Evolutionary conservation across 2,113 vertebrate species (phyloP), one percentile per base, ranked within the genome.

Genomic region (Genyomyrus donnyi): DNA sequence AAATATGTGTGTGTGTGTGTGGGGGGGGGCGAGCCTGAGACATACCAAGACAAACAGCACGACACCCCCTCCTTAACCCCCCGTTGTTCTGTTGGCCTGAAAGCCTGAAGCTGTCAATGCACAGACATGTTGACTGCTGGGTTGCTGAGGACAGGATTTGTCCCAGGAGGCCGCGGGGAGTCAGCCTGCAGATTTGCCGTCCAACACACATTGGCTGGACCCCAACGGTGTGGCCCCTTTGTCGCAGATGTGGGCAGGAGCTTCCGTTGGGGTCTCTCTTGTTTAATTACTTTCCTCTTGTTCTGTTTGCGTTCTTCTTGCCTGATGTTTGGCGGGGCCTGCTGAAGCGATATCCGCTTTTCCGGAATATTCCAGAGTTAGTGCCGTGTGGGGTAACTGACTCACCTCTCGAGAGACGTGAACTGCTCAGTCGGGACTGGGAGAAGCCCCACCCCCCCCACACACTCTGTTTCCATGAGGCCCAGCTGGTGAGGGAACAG

Each of bases 291-390:
- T 39, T 77, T 39, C 31, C 50, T 53, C 50, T 53, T 56, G n/a
- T 35, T 52, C n/a, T 87, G 46, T 35, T 53, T 87, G 39, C 17
- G 8, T 48, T 85, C 19, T 87, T 27, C n/a, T 27, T 10, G 15
- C 48, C 50, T 35, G 49, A 52, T 52, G 46, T 53, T 52, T 53
- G 45, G 15, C 6, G 7, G 53, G 49, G 50, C 27, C 85, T 87
- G 49, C 85, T 53, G 35, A 56, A 52, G 50, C 11, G 48, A 87
- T 53, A 87, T 87, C 49, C 50, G 48, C 15, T 31, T 13, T 53
- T 87, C 56, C 62, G 70, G 88, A 77, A 89, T 27, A 53, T 89
- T 89, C 66, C 35, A 84, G 74, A 84, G 77, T 53, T 39, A 89
- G 49, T 62, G 50, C 35, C 1, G 39, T 58, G 46, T 17, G 21